A percentile compares a stretch with the other conserved stretches of the same genome.
Evolutionary conservation across 2,797 vertebrate genomes (phyloP).

Genomic region (Hephaestus fuliginosus): DNA sequence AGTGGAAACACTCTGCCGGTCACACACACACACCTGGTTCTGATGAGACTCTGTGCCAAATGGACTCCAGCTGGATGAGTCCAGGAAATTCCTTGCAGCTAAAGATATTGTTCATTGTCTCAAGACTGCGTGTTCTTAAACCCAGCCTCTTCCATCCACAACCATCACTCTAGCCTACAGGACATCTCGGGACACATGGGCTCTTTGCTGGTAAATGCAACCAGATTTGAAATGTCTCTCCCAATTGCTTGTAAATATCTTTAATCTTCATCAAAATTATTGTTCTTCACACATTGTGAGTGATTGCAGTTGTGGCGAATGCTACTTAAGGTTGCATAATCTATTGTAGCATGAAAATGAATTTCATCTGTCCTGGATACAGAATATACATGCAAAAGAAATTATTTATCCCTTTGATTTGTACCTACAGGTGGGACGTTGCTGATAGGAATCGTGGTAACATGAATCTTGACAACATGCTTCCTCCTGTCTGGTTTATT

Average conservation of each 20-base stretch:
- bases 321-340: background rate
- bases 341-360: background rate
- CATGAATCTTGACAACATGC: background rate
- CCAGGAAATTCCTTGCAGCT: slow-evolving; percentile 84
- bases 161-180: slow-evolving; percentile 44
- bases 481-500: background rate
- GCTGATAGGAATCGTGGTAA: slow-evolving; percentile 4
- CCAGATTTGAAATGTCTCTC: slow-evolving; percentile 51
- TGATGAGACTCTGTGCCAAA: slow-evolving; percentile 79
- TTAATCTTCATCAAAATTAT: slow-evolving; percentile 30
- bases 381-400: slow-evolving; percentile 4
- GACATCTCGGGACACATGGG: slow-evolving; percentile 50
- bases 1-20: slow-evolving; percentile 64
- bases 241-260: slow-evolving; percentile 25
- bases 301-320: slow-evolving; percentile 2
- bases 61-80: slow-evolving; percentile 81
- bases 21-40: slow-evolving; percentile 78
- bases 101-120: slow-evolving; percentile 80
- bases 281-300: slow-evolving; percentile 4
- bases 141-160: slow-evolving; percentile 68
- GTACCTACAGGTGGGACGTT: background rate
- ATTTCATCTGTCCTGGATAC: background rate
- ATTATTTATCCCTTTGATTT: background rate
- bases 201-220: slow-evolving; percentile 58
- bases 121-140: slow-evolving; percentile 75